Conservation (phyloP, 1,140 invertebrate species). For the Papilio helenus region DNA sequence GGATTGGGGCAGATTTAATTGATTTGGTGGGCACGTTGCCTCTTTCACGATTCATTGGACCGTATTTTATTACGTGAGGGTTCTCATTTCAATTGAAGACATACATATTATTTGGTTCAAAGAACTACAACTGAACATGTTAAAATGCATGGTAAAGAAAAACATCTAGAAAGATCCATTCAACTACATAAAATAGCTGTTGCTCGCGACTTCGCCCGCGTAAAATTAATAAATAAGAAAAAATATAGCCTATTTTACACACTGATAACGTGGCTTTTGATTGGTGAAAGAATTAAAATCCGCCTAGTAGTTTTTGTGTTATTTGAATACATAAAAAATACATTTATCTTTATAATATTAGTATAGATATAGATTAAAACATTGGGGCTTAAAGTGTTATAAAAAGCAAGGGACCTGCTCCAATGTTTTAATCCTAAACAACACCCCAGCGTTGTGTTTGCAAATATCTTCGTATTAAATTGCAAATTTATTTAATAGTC, state of each 20-base stretch:
- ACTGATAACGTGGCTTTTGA: too few species aligned
- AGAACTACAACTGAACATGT: neutral
- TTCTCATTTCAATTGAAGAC: neutral
- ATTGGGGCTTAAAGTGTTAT: too few species aligned
- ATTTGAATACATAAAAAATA: too few species aligned
- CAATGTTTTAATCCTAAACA: neutral
- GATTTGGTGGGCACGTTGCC: constrained; percentile 17
- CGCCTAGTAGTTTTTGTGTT: too few species aligned
- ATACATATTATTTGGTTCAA: neutral
- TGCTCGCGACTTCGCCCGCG: too few species aligned
- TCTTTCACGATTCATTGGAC: constrained; percentile 19
- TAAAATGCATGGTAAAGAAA: neutral
- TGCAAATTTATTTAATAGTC: neutral
- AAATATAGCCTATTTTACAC: too few species aligned
- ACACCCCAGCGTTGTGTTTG: neutral
- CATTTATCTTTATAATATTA: too few species aligned
- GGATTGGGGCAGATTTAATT: constrained; percentile 8
- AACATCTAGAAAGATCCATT: too few species aligned
- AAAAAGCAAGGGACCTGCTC: neutral
- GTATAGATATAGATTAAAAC: too few species aligned
- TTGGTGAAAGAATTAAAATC: too few species aligned
- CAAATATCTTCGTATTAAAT: neutral
- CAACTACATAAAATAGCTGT: too few species aligned
- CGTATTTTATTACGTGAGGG: constrained; percentile 2
- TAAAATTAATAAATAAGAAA: too few species aligned